Conservation (phyloP, 2,113 vertebrate species). For the Felis catus region F.catus_Fca126_mat1.0 CM031416.1:68806001-68806500, state of each 20-base stretch:
- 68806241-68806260: background rate
- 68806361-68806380: background rate
- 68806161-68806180: background rate
- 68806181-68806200: background rate
- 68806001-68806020: background rate
- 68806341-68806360: too few relatives aligned
- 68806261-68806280: too few relatives aligned
- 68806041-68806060: background rate
- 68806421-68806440: background rate
- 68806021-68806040: background rate
- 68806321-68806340: too few relatives aligned
- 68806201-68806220: background rate
- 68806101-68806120: background rate
- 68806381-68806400: background rate
- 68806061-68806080: background rate
- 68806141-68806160: background rate
- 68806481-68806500: background rate
- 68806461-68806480: background rate
- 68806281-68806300: too few relatives aligned
- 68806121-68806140: background rate
- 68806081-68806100: background rate
- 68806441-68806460: background rate
- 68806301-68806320: too few relatives aligned
- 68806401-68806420: background rate
- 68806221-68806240: background rate